Evolutionary conservation across 2,797 vertebrate genomes (phyloP).

Genomic region (Hybognathus amarus): DNA sequence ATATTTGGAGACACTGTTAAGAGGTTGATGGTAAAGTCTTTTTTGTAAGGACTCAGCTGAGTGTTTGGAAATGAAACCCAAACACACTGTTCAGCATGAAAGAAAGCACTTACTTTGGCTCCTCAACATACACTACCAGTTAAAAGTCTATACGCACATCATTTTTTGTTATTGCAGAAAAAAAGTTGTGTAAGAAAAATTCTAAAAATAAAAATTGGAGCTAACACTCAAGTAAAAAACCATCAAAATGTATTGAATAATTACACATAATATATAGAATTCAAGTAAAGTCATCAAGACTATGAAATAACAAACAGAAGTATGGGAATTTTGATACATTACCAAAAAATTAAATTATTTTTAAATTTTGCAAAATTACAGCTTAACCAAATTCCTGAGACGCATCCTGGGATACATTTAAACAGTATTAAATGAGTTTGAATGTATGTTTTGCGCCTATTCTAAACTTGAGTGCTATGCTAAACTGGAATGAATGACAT

Average conservation of each 20-base stretch:
- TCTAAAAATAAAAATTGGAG: not conserved
- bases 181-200: not conserved
- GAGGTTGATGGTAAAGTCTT: conserved; percentile 15
- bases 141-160: not conserved
- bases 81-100: conserved; percentile 38
- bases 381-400: not conserved
- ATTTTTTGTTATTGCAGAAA: not conserved
- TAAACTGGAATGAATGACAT: not conserved
- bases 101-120: conserved; percentile 5
- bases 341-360: not conserved
- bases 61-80: conserved; percentile 50
- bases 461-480: not conserved
- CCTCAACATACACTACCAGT: not conserved
- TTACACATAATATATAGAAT: not conserved
- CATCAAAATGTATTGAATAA: not conserved
- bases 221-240: not conserved
- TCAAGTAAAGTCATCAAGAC: not conserved
- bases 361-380: not conserved
- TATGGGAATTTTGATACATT: no score
- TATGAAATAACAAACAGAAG: not conserved
- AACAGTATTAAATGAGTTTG: not conserved
- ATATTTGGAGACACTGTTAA: conserved; percentile 29
- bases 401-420: no score
- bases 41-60: conserved; percentile 37
- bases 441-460: not conserved